phyloP scores from a whole-genome alignment of 64 coral and sea anemone genomes.

The Cladopsammia gracilis region DNA sequence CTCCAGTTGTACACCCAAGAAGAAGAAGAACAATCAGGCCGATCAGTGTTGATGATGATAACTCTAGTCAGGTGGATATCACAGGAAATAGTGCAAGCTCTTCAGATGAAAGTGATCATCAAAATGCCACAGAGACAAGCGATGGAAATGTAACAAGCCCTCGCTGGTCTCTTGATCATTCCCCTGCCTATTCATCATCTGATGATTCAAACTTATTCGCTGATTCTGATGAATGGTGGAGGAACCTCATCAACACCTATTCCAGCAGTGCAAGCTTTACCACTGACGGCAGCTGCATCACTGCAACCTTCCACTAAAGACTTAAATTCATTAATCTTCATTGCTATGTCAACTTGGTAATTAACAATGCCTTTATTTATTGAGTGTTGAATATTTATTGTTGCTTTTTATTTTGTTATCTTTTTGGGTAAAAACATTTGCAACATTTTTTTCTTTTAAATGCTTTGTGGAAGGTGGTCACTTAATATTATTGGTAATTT shows the following conservation, averaged over 20 bases:
- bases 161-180: background rate
- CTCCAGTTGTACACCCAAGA: background rate
- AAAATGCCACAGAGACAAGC: background rate
- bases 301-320: background rate
- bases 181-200: background rate
- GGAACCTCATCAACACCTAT: background rate
- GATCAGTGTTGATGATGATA: background rate
- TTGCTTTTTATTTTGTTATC: too few species aligned
- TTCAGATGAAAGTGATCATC: background rate
- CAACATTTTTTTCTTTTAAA: too few species aligned
- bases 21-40: too few species aligned
- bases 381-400: too few species aligned
- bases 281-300: background rate
- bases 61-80: background rate
- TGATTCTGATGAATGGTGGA: background rate
- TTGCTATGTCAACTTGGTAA: background rate
- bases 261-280: background rate
- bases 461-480: too few species aligned
- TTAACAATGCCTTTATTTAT: too few species aligned
- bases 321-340: background rate
- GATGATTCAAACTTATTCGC: background rate
- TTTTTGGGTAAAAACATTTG: too few species aligned
- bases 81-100: background rate
- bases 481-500: too few species aligned
- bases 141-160: background rate